Evolutionary conservation across 2,797 vertebrate species (phyloP).

Genomic region (Semaprochilodus insignis): DNA sequence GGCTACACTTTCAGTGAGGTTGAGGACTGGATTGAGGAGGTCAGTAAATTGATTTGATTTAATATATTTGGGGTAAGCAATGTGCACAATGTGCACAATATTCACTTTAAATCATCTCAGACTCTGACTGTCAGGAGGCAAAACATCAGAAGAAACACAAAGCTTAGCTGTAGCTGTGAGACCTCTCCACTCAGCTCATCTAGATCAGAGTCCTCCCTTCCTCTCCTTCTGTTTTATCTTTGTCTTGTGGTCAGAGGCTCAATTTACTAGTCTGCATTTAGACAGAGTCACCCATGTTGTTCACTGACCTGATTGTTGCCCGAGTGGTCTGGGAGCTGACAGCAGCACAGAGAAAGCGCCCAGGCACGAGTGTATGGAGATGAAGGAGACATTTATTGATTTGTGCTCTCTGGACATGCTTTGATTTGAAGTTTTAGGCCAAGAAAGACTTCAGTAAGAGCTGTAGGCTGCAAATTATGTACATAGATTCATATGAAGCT

Average conservation of each 20-base stretch:
- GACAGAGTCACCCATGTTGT: background rate
- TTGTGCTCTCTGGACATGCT: background rate
- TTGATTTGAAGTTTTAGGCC: background rate
- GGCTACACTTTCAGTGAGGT: too few species aligned
- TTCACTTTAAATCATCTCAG: too few species aligned
- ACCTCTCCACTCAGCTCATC: background rate
- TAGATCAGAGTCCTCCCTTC: background rate
- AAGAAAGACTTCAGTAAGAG: background rate
- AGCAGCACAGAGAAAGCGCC: background rate
- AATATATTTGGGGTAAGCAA: too few species aligned
- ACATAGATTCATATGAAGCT: background rate
- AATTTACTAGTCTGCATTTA: background rate
- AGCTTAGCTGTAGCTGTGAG: background rate
- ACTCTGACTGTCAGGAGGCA: too few species aligned
- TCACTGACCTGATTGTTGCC: background rate
- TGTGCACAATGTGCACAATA: too few species aligned
- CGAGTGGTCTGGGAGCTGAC: slow-evolving; percentile 17
- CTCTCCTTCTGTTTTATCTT: background rate
- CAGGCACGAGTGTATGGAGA: background rate
- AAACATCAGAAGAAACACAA: too few species aligned
- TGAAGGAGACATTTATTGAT: background rate
- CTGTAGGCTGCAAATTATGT: background rate
- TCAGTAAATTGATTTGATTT: too few species aligned
- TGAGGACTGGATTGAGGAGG: too few species aligned
- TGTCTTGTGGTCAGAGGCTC: background rate